These are phyloP conservation scores for Drosophila diplacantha DNA, from an alignment of 2,888 invertebrate genomes.

Conservation along the genomic window DNA sequence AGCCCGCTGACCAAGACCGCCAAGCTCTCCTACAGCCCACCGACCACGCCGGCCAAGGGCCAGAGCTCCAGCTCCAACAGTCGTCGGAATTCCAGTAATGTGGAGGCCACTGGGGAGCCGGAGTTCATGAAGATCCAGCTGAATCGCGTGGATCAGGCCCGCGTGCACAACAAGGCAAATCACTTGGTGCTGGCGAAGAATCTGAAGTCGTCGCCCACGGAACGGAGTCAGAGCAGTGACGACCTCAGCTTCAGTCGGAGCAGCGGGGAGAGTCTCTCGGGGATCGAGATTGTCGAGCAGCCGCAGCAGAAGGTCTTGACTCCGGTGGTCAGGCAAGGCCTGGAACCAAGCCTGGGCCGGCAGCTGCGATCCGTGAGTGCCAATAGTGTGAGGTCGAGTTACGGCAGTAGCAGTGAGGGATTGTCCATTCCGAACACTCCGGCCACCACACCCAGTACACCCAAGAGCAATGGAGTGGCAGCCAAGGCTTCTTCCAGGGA, in stretches of 20 bases:
- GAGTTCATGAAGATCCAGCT: conserved; percentile 85
- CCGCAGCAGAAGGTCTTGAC: conserved; percentile 60
- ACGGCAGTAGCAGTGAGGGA: conserved; percentile 44
- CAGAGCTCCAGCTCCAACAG: conserved; percentile 24
- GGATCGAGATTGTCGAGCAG: conserved; percentile 51
- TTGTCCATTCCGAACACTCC: conserved; percentile 42
- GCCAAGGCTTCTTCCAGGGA: conserved; percentile 1
- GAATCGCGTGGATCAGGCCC: conserved; percentile 83
- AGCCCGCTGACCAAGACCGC: conserved; percentile 53
- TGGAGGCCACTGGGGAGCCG: conserved; percentile 78
- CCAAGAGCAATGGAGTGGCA: conserved; percentile 34
- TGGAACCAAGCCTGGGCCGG: conserved; percentile 51
- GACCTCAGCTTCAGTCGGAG: conserved; percentile 75
- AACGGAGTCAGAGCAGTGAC: conserved; percentile 66
- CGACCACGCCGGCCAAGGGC: conserved; percentile 50
- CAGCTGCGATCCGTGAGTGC: conserved; percentile 61
- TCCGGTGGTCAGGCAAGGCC: conserved; percentile 46
- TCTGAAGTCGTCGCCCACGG: conserved; percentile 56
- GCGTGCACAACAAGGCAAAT: conserved; percentile 79
- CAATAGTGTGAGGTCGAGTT: conserved; percentile 51
- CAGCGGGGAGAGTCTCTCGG: conserved; percentile 73
- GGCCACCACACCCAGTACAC: conserved; percentile 48
- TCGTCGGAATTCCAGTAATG: conserved; percentile 61
- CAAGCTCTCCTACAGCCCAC: conserved; percentile 48
- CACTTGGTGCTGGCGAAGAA: conserved; percentile 84